Evolutionary conservation across 2,113 vertebrate genomes (phyloP), one percentile per base, ranked within the genome.

Genomic region (Podarcis cretensis): DNA sequence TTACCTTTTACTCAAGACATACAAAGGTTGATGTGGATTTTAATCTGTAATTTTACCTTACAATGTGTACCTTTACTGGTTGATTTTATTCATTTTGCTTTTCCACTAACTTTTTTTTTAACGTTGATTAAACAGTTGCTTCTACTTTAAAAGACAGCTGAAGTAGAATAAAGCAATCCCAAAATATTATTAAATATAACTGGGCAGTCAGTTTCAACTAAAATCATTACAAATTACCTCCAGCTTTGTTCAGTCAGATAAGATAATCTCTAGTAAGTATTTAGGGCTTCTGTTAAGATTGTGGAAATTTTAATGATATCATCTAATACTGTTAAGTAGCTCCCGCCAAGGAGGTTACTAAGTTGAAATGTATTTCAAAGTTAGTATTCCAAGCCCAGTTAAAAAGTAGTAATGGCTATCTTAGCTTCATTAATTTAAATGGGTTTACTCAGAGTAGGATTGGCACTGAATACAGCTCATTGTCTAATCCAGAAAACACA

Each of bases 251-350:
- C 5, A 43, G 12, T 35, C 30, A 73, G 35, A 75, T 73, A 27
- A 63, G 5, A 75, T 4, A 18, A 30, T 40, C 21, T 76, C 32
- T 1, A 12, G 6, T 30, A 5, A 43, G 25, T 27, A 14, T 30
- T 83, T 25, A 66, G 63, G 4, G 21, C 68, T 68, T 43, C 35
- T 27, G 82, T 71, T 71, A 71, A 25, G 7, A 20, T 23, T 27
- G 16, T 12, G 7, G 57, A 59, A 57, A 13, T 4, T n/a, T 23
- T 63, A 35, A 57, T 40, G 76, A 48, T 18, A 83, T 75, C 81
- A 0, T 81, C 79, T 5, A 43, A 48, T 79, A 68, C 83, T 88
- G 65, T 86, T 83, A 93, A 91, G 74, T 87, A 81, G 37, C 68
- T 92, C 16, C 63, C 90, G 88, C 8, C 88, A 8, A 91, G 37